These are phyloP conservation scores for Galaxea fascicularis DNA, from an alignment of 92 coral and sea anemone genomes.

Conservation along the genomic window DNA sequence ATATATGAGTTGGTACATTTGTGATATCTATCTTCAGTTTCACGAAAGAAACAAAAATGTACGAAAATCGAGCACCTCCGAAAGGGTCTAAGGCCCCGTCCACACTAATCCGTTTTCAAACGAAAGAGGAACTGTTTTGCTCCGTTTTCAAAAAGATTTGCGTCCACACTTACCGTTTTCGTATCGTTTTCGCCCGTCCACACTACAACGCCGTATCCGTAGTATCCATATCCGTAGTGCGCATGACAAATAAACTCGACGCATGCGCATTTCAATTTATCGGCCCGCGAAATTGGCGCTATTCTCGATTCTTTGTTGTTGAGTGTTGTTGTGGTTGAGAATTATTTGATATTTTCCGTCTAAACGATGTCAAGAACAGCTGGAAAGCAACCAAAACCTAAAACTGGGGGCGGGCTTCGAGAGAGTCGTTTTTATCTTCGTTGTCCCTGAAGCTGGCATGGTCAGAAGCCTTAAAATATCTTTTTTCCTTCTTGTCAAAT, in stretches of 20 bases:
- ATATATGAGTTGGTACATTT: slow-evolving; percentile 5
- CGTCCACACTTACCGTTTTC: no score
- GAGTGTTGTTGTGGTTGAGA: slow-evolving; percentile 26
- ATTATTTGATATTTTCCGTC: slow-evolving; percentile 19
- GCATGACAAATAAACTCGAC: neutral
- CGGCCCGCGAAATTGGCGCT: neutral
- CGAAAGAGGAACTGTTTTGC: no score
- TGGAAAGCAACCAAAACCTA: slow-evolving; percentile 22
- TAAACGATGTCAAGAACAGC: slow-evolving; percentile 42
- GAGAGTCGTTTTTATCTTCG: slow-evolving; percentile 32
- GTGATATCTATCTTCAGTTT: neutral
- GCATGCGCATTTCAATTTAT: slow-evolving; percentile 8
- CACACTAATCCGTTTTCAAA: no score
- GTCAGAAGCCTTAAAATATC: slow-evolving; percentile 45
- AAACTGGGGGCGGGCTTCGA: slow-evolving; percentile 39
- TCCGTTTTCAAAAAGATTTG: no score
- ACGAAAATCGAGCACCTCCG: neutral
- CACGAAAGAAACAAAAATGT: neutral
- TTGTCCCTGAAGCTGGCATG: slow-evolving; percentile 42
- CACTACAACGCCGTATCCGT: slow-evolving; percentile 7
- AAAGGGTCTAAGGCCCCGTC: slow-evolving; percentile 3
- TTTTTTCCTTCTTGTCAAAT: slow-evolving; percentile 42
- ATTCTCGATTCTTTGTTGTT: neutral
- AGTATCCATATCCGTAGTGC: neutral
- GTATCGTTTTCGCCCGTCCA: slow-evolving; percentile 5